Evolutionary conservation across 2,113 vertebrate species (phyloP).

Genomic region (Salvelinus alpinus): DNA sequence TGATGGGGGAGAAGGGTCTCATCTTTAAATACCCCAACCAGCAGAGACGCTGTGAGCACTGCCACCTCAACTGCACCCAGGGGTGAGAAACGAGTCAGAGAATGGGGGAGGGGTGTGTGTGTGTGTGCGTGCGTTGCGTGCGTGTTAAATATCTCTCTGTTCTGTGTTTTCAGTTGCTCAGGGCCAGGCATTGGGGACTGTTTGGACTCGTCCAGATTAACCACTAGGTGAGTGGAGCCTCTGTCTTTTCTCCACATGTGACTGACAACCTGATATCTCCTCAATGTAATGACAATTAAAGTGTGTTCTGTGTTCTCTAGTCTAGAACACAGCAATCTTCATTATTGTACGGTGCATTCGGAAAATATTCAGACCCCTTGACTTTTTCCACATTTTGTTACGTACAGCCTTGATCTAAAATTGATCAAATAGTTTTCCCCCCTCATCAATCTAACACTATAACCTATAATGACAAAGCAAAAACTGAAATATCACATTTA

Average conservation of each 20-base stretch:
- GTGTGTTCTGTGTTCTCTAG: background rate
- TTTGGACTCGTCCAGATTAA: slow-evolving; percentile 42
- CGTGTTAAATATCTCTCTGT: background rate
- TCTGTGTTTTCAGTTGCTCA: slow-evolving; percentile 72
- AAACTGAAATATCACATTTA: too few species aligned
- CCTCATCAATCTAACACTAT: too few species aligned
- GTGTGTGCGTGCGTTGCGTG: background rate
- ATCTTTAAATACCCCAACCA: slow-evolving; percentile 87
- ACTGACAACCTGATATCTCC: too few species aligned
- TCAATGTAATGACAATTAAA: background rate
- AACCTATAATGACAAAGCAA: too few species aligned
- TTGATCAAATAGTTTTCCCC: too few species aligned
- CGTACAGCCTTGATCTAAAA: too few species aligned
- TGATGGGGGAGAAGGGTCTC: slow-evolving; percentile 83
- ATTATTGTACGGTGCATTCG: background rate
- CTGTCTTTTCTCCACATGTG: too few species aligned
- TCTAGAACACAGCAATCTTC: background rate
- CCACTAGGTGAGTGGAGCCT: slow-evolving; percentile 49
- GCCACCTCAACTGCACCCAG: slow-evolving; percentile 85
- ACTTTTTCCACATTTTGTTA: too few species aligned
- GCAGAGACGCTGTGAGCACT: slow-evolving; percentile 78
- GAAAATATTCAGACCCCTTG: too few species aligned
- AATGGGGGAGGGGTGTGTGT: background rate
- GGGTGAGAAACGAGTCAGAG: slow-evolving; percentile 69
- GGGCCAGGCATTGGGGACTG: slow-evolving; percentile 80